Conservation (phyloP, 2,113 vertebrate genomes). For the Tachycineta bicolor region DNA sequence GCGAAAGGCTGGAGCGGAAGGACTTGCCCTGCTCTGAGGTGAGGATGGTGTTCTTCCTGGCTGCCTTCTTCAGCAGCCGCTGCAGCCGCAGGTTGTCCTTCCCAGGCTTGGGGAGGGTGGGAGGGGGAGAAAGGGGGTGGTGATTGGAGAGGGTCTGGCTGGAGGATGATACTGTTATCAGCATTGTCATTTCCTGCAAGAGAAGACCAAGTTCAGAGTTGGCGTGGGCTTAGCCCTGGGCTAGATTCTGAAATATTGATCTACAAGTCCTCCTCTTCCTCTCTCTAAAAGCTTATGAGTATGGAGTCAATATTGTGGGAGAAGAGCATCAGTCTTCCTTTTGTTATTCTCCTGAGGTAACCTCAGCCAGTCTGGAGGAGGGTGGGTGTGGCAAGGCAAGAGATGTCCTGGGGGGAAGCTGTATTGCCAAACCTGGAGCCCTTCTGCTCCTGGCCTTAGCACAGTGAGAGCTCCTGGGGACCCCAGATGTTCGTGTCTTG, state of each 20-base stretch:
- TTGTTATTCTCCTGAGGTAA: not conserved
- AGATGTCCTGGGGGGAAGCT: not conserved
- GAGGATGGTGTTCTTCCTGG: constrained; percentile 77
- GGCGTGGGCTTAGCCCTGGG: not conserved
- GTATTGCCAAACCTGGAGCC: not conserved
- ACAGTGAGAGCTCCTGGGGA: not conserved
- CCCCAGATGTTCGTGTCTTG: not conserved
- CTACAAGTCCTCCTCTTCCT: not conserved
- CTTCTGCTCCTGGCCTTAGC: not conserved
- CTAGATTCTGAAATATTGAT: not conserved
- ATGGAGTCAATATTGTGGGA: not conserved
- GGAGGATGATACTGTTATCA: constrained; percentile 75
- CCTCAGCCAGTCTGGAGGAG: not conserved
- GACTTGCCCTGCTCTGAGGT: constrained; percentile 55
- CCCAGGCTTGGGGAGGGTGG: constrained; percentile 86
- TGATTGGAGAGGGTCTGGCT: constrained; percentile 30
- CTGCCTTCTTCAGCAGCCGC: constrained; percentile 85
- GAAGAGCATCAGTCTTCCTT: not conserved
- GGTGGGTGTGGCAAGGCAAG: not conserved
- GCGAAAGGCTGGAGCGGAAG: constrained; percentile 88
- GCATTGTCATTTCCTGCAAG: constrained; percentile 80
- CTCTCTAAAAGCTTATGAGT: not conserved
- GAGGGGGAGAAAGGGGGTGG: constrained; percentile 81
- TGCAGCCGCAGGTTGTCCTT: constrained; percentile 89
- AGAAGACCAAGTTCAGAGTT: not conserved